Conservation (phyloP, 2,888 invertebrate species). For the Cylloceria caligata region DNA sequence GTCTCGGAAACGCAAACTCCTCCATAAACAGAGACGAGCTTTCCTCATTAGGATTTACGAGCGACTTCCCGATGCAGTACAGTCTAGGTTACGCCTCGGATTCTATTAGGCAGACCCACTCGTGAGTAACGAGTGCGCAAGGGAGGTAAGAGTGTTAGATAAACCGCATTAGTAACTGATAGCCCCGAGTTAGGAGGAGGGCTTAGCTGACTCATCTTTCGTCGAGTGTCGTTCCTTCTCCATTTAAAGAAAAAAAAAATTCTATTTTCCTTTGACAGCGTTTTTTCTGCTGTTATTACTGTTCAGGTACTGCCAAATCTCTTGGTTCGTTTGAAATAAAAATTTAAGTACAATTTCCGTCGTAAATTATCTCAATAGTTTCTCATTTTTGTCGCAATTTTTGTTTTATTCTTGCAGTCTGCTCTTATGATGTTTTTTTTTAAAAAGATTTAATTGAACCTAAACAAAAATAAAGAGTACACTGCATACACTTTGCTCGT, state of each 20-base stretch:
- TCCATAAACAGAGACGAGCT: slow-evolving; percentile 1
- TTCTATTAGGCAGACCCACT: slow-evolving; percentile 35
- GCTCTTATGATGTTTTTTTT: background rate
- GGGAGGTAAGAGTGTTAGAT: slow-evolving; percentile 45
- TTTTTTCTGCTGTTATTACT: too few relatives aligned
- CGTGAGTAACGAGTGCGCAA: slow-evolving; percentile 49
- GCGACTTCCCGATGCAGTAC: background rate
- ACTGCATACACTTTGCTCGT: too few relatives aligned
- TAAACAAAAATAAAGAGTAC: too few relatives aligned
- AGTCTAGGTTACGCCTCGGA: slow-evolving; percentile 13
- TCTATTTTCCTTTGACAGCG: too few relatives aligned
- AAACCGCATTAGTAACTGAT: slow-evolving; percentile 60
- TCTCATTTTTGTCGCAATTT: background rate
- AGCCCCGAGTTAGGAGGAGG: slow-evolving; percentile 16
- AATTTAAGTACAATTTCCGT: background rate
- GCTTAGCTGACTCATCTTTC: slow-evolving; percentile 47
- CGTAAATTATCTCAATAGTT: background rate
- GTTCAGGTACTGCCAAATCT: background rate
- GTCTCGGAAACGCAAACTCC: slow-evolving; percentile 5
- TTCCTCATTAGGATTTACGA: slow-evolving; percentile 55
- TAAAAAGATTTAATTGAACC: too few relatives aligned
- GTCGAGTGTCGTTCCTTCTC: slow-evolving; percentile 1
- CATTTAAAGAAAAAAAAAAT: too few relatives aligned
- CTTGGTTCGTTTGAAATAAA: background rate
- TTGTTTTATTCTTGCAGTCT: background rate